Percentiles rank a stretch among this genome's conserved stretches.
phyloP scores from a whole-genome alignment of 2,113 vertebrate genomes.

The Hucho hucho region DNA sequence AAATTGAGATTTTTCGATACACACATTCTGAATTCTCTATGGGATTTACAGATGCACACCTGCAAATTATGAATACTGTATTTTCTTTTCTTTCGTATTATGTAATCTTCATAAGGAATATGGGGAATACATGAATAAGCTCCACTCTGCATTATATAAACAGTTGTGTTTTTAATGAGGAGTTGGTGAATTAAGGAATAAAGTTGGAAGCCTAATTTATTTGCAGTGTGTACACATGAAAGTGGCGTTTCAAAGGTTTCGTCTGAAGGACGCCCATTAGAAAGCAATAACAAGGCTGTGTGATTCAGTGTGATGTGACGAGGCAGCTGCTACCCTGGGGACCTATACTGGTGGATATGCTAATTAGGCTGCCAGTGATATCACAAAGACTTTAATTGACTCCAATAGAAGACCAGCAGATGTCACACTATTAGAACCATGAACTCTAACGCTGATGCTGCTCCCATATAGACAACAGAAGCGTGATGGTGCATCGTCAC shows the following conservation, averaged over 20 bases:
- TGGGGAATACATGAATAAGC: not conserved
- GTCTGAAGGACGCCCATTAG: slow-evolving; percentile 46
- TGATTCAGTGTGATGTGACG: slow-evolving; percentile 26
- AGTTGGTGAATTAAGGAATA: not conserved
- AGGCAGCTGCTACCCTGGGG: slow-evolving; percentile 15
- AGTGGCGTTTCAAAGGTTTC: slow-evolving; percentile 15
- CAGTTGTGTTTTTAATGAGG: not conserved
- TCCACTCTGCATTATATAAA: slow-evolving; percentile 8
- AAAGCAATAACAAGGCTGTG: slow-evolving; percentile 35
- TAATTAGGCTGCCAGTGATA: slow-evolving; percentile 28
- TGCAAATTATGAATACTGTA: slow-evolving; percentile 35
- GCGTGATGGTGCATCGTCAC: not conserved
- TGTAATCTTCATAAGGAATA: slow-evolving; percentile 31
- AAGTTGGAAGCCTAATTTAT: slow-evolving; percentile 25
- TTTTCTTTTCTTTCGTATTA: slow-evolving; percentile 34
- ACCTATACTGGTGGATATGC: slow-evolving; percentile 45
- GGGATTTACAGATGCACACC: slow-evolving; percentile 35
- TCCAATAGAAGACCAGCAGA: slow-evolving; percentile 41
- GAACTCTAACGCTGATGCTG: not conserved
- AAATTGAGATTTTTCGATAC: too few species aligned
- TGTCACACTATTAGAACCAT: slow-evolving; percentile 15
- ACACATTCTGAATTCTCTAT: not conserved
- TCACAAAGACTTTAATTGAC: slow-evolving; percentile 49
- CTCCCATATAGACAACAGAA: not conserved
- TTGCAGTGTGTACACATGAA: slow-evolving; percentile 7